These are phyloP conservation scores for Sinocyclocheilus maitianheensis DNA, from an alignment of 2,113 vertebrate species.

Conservation along the genomic window DNA sequence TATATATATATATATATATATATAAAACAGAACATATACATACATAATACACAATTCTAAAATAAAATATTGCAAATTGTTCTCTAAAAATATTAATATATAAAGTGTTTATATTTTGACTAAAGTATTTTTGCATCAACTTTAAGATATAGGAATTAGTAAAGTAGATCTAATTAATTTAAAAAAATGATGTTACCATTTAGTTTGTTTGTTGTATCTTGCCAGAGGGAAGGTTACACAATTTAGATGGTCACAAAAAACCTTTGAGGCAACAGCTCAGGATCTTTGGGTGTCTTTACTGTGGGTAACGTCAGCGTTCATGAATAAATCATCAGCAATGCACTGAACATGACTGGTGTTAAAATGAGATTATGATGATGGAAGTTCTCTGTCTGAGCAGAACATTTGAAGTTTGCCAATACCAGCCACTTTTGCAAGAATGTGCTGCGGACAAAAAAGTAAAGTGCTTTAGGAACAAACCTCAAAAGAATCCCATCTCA, in stretches of 20 bases:
- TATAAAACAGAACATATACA: too few relatives aligned
- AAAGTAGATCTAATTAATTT: too few relatives aligned
- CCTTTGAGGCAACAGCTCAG: background rate
- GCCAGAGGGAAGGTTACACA: background rate
- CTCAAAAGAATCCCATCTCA: slow-evolving; percentile 12
- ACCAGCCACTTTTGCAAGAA: background rate
- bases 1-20: too few relatives aligned
- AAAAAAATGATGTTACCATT: too few relatives aligned
- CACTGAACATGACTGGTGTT: slow-evolving; percentile 17
- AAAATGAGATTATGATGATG: slow-evolving; percentile 25
- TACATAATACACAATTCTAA: too few relatives aligned
- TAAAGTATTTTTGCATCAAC: background rate
- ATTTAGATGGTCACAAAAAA: background rate
- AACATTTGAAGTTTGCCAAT: background rate
- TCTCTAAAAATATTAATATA: too few relatives aligned
- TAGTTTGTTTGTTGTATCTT: background rate
- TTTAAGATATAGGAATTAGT: background rate
- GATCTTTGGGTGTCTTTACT: slow-evolving; percentile 7
- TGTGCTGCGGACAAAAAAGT: background rate
- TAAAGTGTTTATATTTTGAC: too few relatives aligned
- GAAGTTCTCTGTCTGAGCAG: background rate
- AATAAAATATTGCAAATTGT: too few relatives aligned
- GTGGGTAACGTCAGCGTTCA: background rate
- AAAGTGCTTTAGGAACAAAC: background rate
- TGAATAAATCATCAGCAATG: slow-evolving; percentile 32